Conservation (phyloP, 2,888 invertebrate genomes). For the Blomia tropicalis region DNA sequence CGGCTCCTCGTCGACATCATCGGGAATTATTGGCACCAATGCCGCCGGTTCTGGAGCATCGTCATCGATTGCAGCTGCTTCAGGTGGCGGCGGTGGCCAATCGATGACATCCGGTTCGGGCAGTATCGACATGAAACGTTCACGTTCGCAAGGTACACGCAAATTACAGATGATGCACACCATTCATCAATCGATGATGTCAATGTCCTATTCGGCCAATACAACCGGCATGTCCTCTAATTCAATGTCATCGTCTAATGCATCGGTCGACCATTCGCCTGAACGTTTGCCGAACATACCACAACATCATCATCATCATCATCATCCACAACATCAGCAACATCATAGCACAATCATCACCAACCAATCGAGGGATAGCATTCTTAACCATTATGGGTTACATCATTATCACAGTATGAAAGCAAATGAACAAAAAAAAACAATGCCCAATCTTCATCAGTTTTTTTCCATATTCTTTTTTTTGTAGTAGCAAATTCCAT, state of each 20-base stretch:
- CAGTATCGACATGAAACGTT: slow-evolving; percentile 54
- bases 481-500: too few species aligned
- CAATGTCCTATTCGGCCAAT: not conserved
- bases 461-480: not conserved
- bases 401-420: slow-evolving; percentile 5
- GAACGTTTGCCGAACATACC: not conserved
- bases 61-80: not conserved
- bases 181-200: slow-evolving; percentile 23
- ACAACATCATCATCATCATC: not conserved
- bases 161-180: slow-evolving; percentile 30
- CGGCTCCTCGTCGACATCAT: not conserved
- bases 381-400: not conserved
- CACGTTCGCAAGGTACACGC: slow-evolving; percentile 82
- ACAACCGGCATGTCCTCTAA: not conserved
- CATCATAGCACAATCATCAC: not conserved
- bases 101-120: slow-evolving; percentile 32
- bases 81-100: not conserved
- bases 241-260: not conserved
- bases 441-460: not conserved
- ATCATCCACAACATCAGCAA: not conserved
- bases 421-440: not conserved
- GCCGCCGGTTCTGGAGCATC: not conserved
- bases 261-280: not conserved
- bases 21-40: not conserved
- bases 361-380: too few species aligned